phyloP scores from a whole-genome alignment of 2,113 vertebrate genomes.

The Myrmophylax atrothorax region DNA sequence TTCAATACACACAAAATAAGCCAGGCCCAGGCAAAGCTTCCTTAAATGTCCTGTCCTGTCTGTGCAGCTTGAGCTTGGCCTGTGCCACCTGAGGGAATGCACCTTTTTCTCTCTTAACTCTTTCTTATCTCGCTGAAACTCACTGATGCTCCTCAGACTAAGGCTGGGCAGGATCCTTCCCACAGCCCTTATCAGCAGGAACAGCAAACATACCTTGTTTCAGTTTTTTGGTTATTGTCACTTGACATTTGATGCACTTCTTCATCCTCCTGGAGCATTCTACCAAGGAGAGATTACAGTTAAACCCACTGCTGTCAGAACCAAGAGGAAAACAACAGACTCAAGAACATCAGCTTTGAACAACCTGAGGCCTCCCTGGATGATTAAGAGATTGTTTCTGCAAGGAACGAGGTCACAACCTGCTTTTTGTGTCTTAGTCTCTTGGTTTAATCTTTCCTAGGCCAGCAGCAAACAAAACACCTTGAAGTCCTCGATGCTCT shows the following conservation, averaged over 20 bases:
- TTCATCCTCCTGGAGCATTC: conserved; percentile 98
- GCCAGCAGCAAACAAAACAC: neutral
- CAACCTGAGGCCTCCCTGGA: neutral
- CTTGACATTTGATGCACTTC: conserved; percentile 98
- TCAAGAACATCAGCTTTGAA: neutral
- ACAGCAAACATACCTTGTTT: conserved; percentile 84
- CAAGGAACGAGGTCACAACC: fast-evolving
- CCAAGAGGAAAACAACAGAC: neutral
- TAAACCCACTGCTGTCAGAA: neutral
- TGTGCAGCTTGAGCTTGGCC: neutral
- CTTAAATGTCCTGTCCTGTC: neutral
- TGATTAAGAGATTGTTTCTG: neutral
- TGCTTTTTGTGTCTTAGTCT: neutral
- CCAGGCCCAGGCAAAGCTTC: neutral
- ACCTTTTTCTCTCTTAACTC: neutral
- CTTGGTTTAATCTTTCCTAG: neutral
- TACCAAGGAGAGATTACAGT: conserved; percentile 47
- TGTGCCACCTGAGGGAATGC: neutral
- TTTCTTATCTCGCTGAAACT: neutral
- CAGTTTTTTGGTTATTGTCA: conserved; percentile 92
- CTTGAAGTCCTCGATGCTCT: neutral
- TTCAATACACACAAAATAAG: neutral
- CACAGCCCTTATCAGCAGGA: neutral
- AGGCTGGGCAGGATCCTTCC: neutral
- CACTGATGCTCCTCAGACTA: neutral